phyloP scores from a whole-genome alignment of 2,797 vertebrate genomes.

The Champsocephalus gunnari region DNA sequence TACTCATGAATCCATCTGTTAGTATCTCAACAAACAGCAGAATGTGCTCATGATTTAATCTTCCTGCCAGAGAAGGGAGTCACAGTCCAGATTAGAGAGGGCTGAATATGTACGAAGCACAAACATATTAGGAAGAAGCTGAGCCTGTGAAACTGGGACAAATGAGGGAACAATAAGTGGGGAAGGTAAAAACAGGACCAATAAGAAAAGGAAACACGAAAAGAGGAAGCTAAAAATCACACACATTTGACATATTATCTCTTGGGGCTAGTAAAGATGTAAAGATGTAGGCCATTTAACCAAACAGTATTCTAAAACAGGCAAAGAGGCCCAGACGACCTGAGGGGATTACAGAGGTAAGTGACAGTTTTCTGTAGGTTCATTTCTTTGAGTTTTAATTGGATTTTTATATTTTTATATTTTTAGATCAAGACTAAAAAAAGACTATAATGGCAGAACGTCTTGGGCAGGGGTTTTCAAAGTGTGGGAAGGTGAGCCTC shows the following conservation, averaged over 20 bases:
- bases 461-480: no score
- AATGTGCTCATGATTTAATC: constrained; percentile 40
- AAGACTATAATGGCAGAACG: no score
- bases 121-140: constrained; percentile 29
- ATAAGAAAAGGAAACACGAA: constrained; percentile 31
- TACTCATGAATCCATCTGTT: constrained; percentile 59
- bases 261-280: not conserved
- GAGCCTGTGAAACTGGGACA: constrained; percentile 26
- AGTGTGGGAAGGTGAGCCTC: no score
- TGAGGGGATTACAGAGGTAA: no score
- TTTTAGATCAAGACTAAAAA: no score
- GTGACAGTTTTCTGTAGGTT: not conserved
- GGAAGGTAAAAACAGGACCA: constrained; percentile 30
- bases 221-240: not conserved
- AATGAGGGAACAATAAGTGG: constrained; percentile 25
- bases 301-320: not conserved
- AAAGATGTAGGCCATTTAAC: not conserved
- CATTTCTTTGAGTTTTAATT: no score
- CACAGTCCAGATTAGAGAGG: constrained; percentile 22
- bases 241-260: not conserved
- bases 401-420: no score
- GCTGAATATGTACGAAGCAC: constrained; percentile 39
- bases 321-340: no score
- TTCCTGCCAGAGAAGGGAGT: constrained; percentile 41
- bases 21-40: constrained; percentile 33